Base-by-base conservation (phyloP, 2,797 vertebrate genomes). In the Oceanodroma leucorhoa region DNA sequence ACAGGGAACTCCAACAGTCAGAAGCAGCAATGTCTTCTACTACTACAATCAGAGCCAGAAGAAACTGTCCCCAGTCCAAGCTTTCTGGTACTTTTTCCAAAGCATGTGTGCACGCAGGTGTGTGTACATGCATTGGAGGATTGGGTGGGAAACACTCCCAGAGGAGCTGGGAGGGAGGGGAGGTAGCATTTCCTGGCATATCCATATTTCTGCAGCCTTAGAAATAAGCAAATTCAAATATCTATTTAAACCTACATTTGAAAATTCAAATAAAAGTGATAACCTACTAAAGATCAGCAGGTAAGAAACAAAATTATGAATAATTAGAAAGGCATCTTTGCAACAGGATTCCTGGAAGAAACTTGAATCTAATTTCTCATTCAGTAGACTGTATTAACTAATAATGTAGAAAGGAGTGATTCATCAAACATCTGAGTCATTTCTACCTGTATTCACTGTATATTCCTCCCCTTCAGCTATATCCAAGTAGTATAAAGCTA, bases 361-460 rank as follows among this genome's bases (percentile, higher is more conserved):
- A 72, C 32, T 15, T 41, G 19, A 90, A 65, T 57, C 62, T 69
- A 7, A 62, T 66, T 92, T 87, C 57, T 87, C 81, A 82, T 55
- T 92, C 90, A 83, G 50, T 4, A 82, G 55, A 61, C 9, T 48
- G 51, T 45, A 89, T 71, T 82, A 92, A 90, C 55, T 79, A 90
- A 91, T 46, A 81, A 89, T 32, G 66, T 36, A 84, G 83, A 93
- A 96, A 83, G 72, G 38, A 91, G 60, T 57, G 80, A 95, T 79
- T 95, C 75, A 79, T 53, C 61, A 95, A 92, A 94, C 7, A 65
- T 46, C n/a, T 77, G 93, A 95, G 78, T 95, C 45, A 96, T 82
- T 89, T 93, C 83, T 94, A 95, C 82, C 88, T 95, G 89, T 58
- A 83, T 80, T 87, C 67, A 95, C 90, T 50, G 48, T 46, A 93